Base-by-base conservation (phyloP, 2,797 vertebrate species). In the Avahi laniger region DNA sequence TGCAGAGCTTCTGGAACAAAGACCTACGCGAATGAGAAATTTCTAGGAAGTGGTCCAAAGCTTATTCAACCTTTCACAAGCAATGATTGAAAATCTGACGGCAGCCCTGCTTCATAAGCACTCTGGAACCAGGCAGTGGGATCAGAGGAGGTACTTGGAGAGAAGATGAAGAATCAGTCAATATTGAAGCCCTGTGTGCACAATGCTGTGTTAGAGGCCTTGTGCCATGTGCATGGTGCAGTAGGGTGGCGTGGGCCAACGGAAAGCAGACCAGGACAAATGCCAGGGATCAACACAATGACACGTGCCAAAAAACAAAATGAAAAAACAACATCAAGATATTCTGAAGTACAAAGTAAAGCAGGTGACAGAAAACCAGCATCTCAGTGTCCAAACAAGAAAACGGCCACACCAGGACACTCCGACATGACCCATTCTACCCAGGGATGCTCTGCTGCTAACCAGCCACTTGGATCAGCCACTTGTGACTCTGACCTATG, bases 1-100 rank as follows among this genome's bases (percentile, higher is more conserved):
- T 1, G 9, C 17, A 35, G 38, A 9, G 52, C 43, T 72, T 73
- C 52, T 22, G 38, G 43, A 80, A 94, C 15, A 78, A 78, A 81
- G 30, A 69, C 38, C 67, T 13, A 43, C 12, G 14, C 13, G 24
- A 90, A 63, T 7, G 26, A n/a, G 5, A 33, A 35, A 20, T 69
- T 76, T 86, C 85, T 84, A 67, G 67, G n/a, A 84, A 75, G 70
- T 70, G 38, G 18, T 28, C n/a, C 50, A 75, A 43, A 63, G 24
- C 72, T 75, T 48, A 48, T 70, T 78, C 73, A 82, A 33, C 12
- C 33, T 18, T 59, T 79, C n/a, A 70, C 26, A 54, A 93, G 67
- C 82, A 92, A 80, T 13, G 17, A 90, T 4, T 63, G 43, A 69
- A 86, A 95, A 48, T 28, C 28, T 1, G 59, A 57, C 3, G 7